Evolutionary conservation across 2,797 vertebrate genomes (phyloP).

Genomic region (Otolemur crassicaudatus): DNA sequence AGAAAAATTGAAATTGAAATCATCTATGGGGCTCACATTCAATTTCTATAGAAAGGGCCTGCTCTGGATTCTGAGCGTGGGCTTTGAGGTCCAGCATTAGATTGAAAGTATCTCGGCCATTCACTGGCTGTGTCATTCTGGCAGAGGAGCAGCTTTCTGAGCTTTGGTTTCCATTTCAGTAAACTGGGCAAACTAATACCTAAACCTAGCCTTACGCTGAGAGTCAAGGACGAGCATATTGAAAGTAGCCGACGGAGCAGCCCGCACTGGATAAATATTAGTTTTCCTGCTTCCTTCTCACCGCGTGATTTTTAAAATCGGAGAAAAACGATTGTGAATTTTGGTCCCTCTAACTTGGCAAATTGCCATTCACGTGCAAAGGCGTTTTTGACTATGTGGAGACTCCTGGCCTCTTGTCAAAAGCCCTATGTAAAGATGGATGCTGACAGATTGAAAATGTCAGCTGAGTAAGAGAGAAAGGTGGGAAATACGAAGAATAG

Average conservation of each 20-base stretch:
- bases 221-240: neutral
- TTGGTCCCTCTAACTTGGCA: neutral
- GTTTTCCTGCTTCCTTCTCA: neutral
- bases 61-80: neutral
- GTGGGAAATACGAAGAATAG: neutral
- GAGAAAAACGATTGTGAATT: conserved; percentile 36
- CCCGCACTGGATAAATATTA: neutral
- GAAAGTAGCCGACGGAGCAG: neutral
- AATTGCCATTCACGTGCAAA: neutral
- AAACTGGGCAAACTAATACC: neutral
- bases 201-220: neutral
- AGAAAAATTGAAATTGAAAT: conserved; percentile 40
- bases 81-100: neutral
- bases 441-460: neutral
- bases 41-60: neutral
- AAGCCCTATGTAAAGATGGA: neutral
- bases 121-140: neutral
- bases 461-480: neutral
- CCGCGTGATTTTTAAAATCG: neutral
- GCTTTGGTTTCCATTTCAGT: neutral
- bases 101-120: neutral
- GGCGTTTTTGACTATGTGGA: neutral
- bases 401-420: neutral
- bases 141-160: neutral
- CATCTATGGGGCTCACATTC: neutral